Conservation (phyloP, 2,888 invertebrate genomes). For the Acanthosepion lycidas region DNA sequence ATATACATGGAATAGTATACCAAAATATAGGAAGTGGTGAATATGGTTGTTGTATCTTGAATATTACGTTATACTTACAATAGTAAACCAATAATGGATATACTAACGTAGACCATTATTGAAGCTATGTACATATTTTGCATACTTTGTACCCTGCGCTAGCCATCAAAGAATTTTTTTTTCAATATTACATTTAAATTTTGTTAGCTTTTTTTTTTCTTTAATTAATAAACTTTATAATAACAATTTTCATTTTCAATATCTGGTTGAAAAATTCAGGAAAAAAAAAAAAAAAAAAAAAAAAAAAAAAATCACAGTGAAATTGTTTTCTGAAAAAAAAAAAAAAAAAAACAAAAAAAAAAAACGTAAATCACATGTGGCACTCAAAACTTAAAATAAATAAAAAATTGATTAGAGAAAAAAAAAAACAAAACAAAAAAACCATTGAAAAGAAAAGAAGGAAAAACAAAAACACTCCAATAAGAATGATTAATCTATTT, state of each 20-base stretch:
- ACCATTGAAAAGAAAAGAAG: no score
- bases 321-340: neutral
- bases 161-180: neutral
- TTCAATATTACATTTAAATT: neutral
- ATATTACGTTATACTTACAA: neutral
- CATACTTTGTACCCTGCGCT: neutral
- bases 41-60: neutral
- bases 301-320: neutral
- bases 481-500: no score
- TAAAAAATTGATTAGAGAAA: neutral
- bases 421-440: neutral
- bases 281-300: neutral
- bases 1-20: slow-evolving; percentile 21
- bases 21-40: neutral
- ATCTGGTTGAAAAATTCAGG: neutral
- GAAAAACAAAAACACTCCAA: no score
- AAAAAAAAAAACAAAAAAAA: no score
- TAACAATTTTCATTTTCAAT: neutral
- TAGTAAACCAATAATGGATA: neutral
- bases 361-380: neutral
- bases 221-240: neutral
- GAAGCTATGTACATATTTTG: slow-evolving; percentile 12
- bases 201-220: neutral
- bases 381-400: neutral
- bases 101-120: neutral